These are phyloP conservation scores for Myopa testacea DNA, from an alignment of 2,888 invertebrate species.

Conservation along the genomic window DNA sequence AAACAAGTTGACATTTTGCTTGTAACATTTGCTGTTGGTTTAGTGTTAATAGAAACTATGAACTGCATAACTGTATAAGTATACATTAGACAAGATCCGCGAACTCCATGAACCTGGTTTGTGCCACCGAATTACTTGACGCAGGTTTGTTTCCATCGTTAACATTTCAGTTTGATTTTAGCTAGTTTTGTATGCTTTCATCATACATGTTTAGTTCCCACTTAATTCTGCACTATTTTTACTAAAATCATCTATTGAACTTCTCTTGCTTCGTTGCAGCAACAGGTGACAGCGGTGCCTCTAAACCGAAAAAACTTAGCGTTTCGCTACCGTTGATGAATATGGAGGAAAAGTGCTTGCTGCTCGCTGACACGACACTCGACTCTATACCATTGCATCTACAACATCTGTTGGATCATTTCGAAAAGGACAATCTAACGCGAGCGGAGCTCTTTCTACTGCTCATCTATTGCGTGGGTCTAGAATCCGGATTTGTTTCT, in stretches of 20 bases:
- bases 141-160: slow-evolving; percentile 2
- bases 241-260: background rate
- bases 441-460: slow-evolving; percentile 57
- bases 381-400: slow-evolving; percentile 58
- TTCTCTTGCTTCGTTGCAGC: slow-evolving; percentile 28
- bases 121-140: background rate
- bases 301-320: background rate
- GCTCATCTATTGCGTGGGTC: slow-evolving; percentile 60
- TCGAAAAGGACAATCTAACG: slow-evolving; percentile 22
- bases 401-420: slow-evolving; percentile 52
- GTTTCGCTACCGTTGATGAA: background rate
- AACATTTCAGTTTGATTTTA: background rate
- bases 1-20: no score
- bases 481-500: slow-evolving; percentile 62
- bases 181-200: background rate
- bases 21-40: no score
- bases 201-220: background rate
- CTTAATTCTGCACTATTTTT: background rate
- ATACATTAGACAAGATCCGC: no score
- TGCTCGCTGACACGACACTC: slow-evolving; percentile 59
- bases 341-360: slow-evolving; percentile 42
- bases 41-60: no score
- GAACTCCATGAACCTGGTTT: no score
- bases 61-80: no score
- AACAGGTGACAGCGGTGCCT: background rate